Evolutionary conservation across 2,888 invertebrate genomes (phyloP), one percentile per base, ranked within the genome.

Genomic region (Drosophila antonietae): DNA sequence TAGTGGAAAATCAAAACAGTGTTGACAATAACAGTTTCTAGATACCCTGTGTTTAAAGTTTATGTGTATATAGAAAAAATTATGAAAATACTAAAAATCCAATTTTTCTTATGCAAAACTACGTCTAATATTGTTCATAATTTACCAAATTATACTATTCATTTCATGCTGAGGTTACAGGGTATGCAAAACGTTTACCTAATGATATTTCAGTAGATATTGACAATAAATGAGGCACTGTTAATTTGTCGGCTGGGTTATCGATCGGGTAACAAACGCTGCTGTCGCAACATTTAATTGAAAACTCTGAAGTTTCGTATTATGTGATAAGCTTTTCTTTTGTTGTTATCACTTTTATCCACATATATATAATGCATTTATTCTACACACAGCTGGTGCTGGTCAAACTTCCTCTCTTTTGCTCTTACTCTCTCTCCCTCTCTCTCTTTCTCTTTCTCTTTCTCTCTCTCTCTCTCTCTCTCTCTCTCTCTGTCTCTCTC

Each of bases 231-330:
- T 8, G 44, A 33, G 49, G 43, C 49, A n/a, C 39, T 61, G 53
- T 15, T 23, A 39, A 31, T 43, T 57, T 62, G n/a, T 39, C 60
- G 58, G 20, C 52, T 53, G 35, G 15, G 60, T 41, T 55, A 63
- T 47, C 52, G 33, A 47, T 51, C 52, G 57, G 56, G 58, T 44
- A 46, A 63, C 65, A 64, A 59, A 20, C 35, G 35, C 10, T 3
- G 37, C 14, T 14, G 6, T 5, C 14, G 6, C 6, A 14, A 6
- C 14, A 5, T 37, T 83, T 73, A 69, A 73, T 71, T 73, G 71
- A 69, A 20, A 44, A 7, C 46, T 46, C 1, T 8, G 15, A 23
- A 15, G 28, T n/a, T 28, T 28, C 10, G 31, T 31, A 33, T 12
- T 12, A 18, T 28, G 31, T 39, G 15, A 33, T 52, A 59, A 33